Base-by-base conservation (phyloP, 2,113 vertebrate species). In the Etheostoma cragini region DNA sequence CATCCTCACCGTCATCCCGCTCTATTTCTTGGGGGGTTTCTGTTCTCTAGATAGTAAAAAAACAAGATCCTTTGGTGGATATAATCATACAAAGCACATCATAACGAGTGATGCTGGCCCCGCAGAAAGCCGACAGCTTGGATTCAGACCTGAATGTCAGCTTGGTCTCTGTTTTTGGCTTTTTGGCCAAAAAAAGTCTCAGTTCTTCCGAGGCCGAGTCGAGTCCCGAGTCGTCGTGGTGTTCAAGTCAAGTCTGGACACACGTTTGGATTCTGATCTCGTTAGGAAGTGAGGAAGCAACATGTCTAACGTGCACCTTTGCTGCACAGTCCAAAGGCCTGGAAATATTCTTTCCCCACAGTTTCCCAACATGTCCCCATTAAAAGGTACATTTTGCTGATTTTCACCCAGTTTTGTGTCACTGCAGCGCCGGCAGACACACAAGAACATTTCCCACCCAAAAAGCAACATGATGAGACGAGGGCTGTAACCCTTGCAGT, bases 151-250 rank as follows among this genome's bases (percentile, higher is more conserved):
- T 54, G 68, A 67, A 72, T 73, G 64, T 63, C 6, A 0, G 15
- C 50, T 64, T 72, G 38, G 50, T 64, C 72, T 56, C 54, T 1
- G 17, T 21, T 30, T 19, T 2, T 0, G 26, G 30, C 6, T 16
- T 45, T n/a, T 58, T 30, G 10, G 38, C 2, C n/a, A n/a, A n/a
- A n/a, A n/a, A 19, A 16, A 47, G 15, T 60, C 30, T 42, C 35
- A 16, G 30, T 35, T 46, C 60, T 65, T 52, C 61, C 69, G 8
- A 53, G 63, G 57, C 54, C 54, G 30, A 80, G 58, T 56, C 19
- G 17, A 65, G 45, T 65, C 68, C 57, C 2, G 14, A 53, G 71
- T 69, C 49, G 1, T 1, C 5, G 26, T 11, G 50, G 3, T 30
- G n/a, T 56, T 26, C 14, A 49, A 33, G 22, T 38, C 21, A 10